phyloP scores from a whole-genome alignment of 23 tunicate genomes.

The Oikopleura vanhoeffeni region DNA sequence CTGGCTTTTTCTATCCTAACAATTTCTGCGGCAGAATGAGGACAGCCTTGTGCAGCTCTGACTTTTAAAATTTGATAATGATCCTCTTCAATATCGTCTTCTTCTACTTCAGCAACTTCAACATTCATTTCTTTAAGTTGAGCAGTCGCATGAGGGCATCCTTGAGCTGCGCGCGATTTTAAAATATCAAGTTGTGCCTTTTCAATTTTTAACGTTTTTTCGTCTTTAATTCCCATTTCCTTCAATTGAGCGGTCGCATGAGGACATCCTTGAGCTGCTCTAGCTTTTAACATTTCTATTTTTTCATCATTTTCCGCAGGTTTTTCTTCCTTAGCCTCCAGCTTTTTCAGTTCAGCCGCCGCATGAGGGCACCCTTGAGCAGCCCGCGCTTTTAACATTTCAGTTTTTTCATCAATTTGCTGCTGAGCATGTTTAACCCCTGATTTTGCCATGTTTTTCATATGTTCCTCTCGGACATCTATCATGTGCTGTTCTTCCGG shows the following conservation, averaged over 20 bases:
- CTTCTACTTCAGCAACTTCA: not conserved
- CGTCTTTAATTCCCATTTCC: too few species aligned
- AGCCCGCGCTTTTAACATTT: not conserved
- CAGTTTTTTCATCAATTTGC: not conserved
- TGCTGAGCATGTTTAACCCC: not conserved
- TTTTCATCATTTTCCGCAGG: too few species aligned
- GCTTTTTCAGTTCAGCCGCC: not conserved
- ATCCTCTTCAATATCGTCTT: not conserved
- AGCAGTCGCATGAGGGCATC: not conserved
- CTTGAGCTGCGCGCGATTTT: not conserved
- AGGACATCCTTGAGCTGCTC: not conserved
- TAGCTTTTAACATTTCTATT: not conserved
- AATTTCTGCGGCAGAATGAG: too few species aligned
- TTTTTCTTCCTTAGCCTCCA: not conserved
- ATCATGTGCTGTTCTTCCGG: not conserved
- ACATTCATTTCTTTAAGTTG: not conserved
- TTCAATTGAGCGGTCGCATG: not conserved
- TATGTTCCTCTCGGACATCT: not conserved
- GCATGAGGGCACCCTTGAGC: not conserved
- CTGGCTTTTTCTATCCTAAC: too few species aligned
- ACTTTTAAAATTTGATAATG: not conserved
- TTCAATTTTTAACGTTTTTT: not conserved
- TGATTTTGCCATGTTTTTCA: not conserved
- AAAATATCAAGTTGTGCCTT: not conserved
- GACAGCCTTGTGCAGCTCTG: too few species aligned